Conservation (phyloP, 2,888 invertebrate genomes). For the Conomelus anceps region DNA sequence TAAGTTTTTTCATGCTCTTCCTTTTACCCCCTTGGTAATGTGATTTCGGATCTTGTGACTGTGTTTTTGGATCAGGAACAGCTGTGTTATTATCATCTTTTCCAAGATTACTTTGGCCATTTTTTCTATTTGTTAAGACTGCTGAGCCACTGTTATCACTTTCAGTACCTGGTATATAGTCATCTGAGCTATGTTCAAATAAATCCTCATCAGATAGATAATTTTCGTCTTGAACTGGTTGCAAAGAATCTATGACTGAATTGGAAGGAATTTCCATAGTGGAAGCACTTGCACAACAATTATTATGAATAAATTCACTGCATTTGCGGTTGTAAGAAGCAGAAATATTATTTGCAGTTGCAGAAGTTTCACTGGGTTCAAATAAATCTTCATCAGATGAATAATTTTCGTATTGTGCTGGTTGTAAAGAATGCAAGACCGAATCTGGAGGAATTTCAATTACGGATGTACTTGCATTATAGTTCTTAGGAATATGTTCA, state of each 20-base stretch:
- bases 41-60: too few species aligned
- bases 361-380: too few species aligned
- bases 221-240: neutral
- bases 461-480: too few species aligned
- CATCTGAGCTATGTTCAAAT: neutral
- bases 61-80: neutral
- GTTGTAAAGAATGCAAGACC: too few species aligned
- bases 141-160: neutral
- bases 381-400: too few species aligned
- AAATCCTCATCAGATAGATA: neutral
- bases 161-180: neutral
- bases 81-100: neutral
- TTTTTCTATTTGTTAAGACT: too few species aligned
- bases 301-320: too few species aligned
- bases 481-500: too few species aligned
- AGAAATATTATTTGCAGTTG: too few species aligned
- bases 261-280: neutral
- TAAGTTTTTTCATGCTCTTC: neutral
- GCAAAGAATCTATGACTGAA: neutral
- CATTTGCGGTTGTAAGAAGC: too few species aligned
- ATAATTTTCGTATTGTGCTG: too few species aligned
- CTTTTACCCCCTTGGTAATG: neutral
- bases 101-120: neutral
- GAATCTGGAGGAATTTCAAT: too few species aligned
- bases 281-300: neutral